These are phyloP conservation scores for Candoia aspera DNA, from an alignment of 2,113 vertebrate genomes.

Conservation along the genomic window DNA sequence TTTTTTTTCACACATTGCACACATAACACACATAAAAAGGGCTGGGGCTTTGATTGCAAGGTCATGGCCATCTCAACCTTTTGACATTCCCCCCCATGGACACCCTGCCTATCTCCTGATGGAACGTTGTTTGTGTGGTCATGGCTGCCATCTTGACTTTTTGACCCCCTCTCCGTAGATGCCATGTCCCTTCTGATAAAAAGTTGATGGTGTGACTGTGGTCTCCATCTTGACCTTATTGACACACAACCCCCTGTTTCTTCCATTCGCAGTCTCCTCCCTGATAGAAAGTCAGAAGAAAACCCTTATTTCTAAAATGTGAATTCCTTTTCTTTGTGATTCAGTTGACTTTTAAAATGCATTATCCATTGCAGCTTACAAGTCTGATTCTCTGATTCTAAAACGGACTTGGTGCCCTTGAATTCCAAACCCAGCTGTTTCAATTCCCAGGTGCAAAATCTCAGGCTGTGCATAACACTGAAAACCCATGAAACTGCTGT, in stretches of 20 bases:
- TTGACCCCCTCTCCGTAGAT: background rate
- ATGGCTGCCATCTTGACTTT: background rate
- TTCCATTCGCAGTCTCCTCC: background rate
- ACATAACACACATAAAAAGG: background rate
- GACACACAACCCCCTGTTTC: background rate
- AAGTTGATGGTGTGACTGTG: background rate
- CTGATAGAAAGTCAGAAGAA: background rate
- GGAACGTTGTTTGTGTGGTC: background rate
- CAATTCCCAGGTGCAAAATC: background rate
- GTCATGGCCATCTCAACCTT: background rate
- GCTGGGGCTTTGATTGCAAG: background rate
- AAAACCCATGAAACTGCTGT: background rate
- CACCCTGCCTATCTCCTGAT: background rate
- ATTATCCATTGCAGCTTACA: background rate
- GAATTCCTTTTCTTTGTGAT: background rate
- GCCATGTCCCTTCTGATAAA: background rate
- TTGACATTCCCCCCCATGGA: background rate
- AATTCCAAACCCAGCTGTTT: background rate
- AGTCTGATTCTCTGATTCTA: background rate
- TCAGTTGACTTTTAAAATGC: background rate
- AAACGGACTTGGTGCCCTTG: background rate
- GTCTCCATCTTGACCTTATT: background rate
- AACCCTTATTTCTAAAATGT: background rate
- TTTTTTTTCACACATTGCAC: background rate
- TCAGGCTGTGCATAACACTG: background rate